Conservation (phyloP, 2,113 vertebrate genomes). For the Morone chrysops region DNA sequence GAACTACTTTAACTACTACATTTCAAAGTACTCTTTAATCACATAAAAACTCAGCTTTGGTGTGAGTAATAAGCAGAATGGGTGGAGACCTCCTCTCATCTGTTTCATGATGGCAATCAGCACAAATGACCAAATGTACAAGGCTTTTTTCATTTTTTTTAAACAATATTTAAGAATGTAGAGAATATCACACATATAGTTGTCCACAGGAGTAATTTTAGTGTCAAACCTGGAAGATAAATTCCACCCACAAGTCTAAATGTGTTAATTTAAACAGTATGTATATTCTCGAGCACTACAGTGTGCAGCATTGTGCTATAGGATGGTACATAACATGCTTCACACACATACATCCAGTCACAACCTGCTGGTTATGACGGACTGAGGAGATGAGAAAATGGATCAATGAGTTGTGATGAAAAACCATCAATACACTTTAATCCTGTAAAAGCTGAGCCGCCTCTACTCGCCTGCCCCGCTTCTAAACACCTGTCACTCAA, state of each 20-base stretch:
- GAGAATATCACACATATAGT: too few species aligned
- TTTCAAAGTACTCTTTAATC: too few species aligned
- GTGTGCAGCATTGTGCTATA: neutral
- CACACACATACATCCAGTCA: neutral
- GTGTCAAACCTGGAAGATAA: neutral
- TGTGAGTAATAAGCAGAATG: too few species aligned
- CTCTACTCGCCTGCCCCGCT: neutral
- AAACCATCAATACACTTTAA: conserved; percentile 70
- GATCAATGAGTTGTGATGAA: conserved; percentile 63
- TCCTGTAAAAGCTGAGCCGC: conserved; percentile 54
- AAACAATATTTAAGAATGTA: too few species aligned
- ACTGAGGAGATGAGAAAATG: conserved; percentile 28
- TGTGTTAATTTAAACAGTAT: neutral
- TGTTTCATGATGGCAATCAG: too few species aligned
- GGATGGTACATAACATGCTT: neutral
- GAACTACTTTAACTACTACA: too few species aligned
- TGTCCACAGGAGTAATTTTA: too few species aligned
- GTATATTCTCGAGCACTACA: neutral
- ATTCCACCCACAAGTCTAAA: too few species aligned
- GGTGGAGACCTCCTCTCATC: too few species aligned
- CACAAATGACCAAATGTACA: too few species aligned
- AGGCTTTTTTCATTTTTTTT: too few species aligned
- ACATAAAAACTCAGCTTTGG: too few species aligned
- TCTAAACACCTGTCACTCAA: conserved; percentile 29
- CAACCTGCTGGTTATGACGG: conserved; percentile 29